Percentiles rank a stretch among this genome's conserved stretches.
Conservation (phyloP, 2,888 invertebrate species). For the Prenolepis imparis region DNA sequence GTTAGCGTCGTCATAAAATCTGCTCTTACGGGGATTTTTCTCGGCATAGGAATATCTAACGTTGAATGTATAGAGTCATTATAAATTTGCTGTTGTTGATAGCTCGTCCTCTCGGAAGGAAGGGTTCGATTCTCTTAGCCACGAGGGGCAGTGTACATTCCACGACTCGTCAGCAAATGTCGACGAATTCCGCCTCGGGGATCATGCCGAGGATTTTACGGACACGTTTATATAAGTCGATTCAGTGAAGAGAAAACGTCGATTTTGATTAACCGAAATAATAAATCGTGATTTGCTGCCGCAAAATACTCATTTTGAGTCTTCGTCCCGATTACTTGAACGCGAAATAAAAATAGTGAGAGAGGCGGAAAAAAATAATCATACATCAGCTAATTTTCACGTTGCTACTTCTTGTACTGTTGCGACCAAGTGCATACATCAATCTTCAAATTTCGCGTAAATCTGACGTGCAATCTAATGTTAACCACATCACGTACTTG, state of each 20-base stretch:
- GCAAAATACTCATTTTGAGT: not conserved
- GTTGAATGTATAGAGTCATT: slow-evolving; percentile 41
- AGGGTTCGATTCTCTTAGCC: slow-evolving; percentile 53
- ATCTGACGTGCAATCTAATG: not conserved
- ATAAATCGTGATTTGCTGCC: not conserved
- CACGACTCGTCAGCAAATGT: slow-evolving; percentile 52
- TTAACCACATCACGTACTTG: not conserved
- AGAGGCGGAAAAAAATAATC: not conserved
- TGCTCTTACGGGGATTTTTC: slow-evolving; percentile 28
- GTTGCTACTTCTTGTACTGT: not conserved
- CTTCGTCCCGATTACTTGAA: not conserved
- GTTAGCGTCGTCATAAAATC: slow-evolving; percentile 35
- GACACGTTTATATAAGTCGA: slow-evolving; percentile 23
- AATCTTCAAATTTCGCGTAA: not conserved
- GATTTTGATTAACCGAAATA: slow-evolving; percentile 30
- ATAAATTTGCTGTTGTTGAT: too few species aligned
- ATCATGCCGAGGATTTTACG: slow-evolving; percentile 26
- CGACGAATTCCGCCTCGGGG: slow-evolving; percentile 53
- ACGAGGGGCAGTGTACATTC: slow-evolving; percentile 59
- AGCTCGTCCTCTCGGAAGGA: slow-evolving; percentile 29
- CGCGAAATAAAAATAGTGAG: not conserved
- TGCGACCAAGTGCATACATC: not conserved
- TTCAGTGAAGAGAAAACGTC: slow-evolving; percentile 8
- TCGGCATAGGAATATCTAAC: slow-evolving; percentile 6
- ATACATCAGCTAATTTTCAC: not conserved